phyloP scores from a whole-genome alignment of 1,140 invertebrate species.

The Heliconius hermathena region DNA sequence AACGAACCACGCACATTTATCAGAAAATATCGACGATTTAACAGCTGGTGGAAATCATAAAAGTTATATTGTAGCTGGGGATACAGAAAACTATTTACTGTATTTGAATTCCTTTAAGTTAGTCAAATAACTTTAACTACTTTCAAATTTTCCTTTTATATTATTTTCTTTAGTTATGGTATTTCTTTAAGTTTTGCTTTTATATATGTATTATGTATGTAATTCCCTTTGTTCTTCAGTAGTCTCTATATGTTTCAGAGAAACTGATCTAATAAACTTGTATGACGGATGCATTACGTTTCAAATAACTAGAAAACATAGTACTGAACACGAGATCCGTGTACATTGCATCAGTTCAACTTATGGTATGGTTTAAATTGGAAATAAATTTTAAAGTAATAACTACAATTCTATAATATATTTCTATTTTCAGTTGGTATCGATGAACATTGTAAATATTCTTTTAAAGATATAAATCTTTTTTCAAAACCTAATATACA shows the following conservation, averaged over 20 bases:
- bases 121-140: slow-evolving; percentile 28
- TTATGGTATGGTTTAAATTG: slow-evolving; percentile 57
- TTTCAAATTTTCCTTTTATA: no score
- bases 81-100: slow-evolving; percentile 78
- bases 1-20: slow-evolving; percentile 62
- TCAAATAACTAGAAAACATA: slow-evolving; percentile 62
- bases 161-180: no score
- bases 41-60: slow-evolving; percentile 71
- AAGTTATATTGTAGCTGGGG: slow-evolving; percentile 75
- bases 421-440: slow-evolving; percentile 68
- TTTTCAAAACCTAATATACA: not conserved
- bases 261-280: slow-evolving; percentile 66
- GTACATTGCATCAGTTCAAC: slow-evolving; percentile 73
- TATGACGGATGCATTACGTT: slow-evolving; percentile 65
- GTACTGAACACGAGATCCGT: slow-evolving; percentile 63
- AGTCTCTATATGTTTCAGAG: slow-evolving; percentile 44
- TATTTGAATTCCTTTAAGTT: slow-evolving; percentile 64
- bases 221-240: no score
- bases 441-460: slow-evolving; percentile 65
- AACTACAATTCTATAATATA: not conserved
- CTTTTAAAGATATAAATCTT: slow-evolving; percentile 52
- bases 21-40: slow-evolving; percentile 61
- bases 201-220: no score
- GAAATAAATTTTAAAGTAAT: not conserved
- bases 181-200: not conserved